Evolutionary conservation across 2,797 vertebrate species (phyloP).

Genomic region (Myotis daubentonii): DNA sequence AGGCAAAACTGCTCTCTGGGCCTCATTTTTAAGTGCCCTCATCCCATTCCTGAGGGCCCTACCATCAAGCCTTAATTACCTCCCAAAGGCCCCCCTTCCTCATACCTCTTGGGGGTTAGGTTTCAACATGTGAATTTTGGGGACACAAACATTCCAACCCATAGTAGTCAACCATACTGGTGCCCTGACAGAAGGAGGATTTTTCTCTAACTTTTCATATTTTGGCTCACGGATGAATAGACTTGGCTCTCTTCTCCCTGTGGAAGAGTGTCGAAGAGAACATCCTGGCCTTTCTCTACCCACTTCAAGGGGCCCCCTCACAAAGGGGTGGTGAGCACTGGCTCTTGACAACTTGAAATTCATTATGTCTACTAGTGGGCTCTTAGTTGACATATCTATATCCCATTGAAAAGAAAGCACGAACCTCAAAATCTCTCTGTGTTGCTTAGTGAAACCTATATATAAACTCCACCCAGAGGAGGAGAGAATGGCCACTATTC

Average conservation of each 20-base stretch:
- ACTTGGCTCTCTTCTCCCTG: neutral
- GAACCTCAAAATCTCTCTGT: neutral
- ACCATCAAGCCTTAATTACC: neutral
- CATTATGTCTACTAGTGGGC: neutral
- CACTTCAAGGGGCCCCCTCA: neutral
- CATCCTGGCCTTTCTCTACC: neutral
- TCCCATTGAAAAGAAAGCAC: neutral
- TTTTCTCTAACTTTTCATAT: neutral
- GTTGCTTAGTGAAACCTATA: neutral
- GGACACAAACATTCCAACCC: neutral
- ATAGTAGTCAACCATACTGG: neutral
- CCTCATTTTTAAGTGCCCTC: neutral
- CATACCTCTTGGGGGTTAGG: neutral
- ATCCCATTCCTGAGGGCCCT: neutral
- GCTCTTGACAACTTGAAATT: neutral
- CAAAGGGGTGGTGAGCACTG: neutral
- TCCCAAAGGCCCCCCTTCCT: neutral
- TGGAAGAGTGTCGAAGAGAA: neutral
- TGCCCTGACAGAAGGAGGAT: neutral
- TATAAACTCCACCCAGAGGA: neutral
- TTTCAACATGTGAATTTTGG: neutral
- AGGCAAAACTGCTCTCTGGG: too few relatives aligned
- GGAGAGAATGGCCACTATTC: neutral
- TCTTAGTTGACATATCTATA: neutral
- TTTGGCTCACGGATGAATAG: neutral